Base-by-base conservation (phyloP, 2,113 vertebrate species). In the Chelonoidis abingdonii region DNA sequence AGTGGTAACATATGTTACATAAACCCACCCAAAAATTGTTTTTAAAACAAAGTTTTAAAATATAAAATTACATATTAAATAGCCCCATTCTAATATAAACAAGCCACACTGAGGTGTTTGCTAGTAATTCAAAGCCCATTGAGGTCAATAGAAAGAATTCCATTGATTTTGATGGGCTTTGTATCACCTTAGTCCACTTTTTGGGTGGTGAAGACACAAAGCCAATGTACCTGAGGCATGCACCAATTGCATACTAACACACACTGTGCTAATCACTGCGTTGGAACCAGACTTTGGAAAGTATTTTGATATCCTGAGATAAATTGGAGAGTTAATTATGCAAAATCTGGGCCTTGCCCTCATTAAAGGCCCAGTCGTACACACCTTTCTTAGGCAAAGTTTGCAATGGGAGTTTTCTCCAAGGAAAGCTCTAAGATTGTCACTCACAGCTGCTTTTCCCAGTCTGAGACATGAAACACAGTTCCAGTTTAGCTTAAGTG, bases 251-350 rank as follows among this genome's bases (percentile, higher is more conserved):
- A 94, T 88, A 93, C 85, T 96, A 96, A 97, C 95, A 97, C 96
- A 97, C 95, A 97, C 95, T 97, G 44, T 44, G 96, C 90, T 97
- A 97, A 96, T 95, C 96, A 93, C 95, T 96, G 19, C 96, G 96
- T 97, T 97, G 94, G 96, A 97, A 96, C 83, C 96, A 97, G 92
- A 75, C 95, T 96, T 97, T 97, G 93, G 96, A 96, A 96, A 95
- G 50, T 88, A 96, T 95, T 94, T 96, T 94, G 94, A 96, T 88
- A 97, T 97, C 97, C 93, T 49, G 76, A 94, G 95, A 96, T 94
- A 93, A 97, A 94, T 59, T 59, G 25, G 25, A 59, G 57, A 59
- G 24, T 59, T 59, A 59, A 59, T 59, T 59, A 59, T 59, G 57
- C 57, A 59, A 95, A 96, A 95, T 84, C 83, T 82, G 95, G 95